A percentile compares a stretch with the other conserved stretches of the same genome.
Evolutionary conservation across 2,113 vertebrate species (phyloP).

Genomic region (Oryzias javanicus): DNA sequence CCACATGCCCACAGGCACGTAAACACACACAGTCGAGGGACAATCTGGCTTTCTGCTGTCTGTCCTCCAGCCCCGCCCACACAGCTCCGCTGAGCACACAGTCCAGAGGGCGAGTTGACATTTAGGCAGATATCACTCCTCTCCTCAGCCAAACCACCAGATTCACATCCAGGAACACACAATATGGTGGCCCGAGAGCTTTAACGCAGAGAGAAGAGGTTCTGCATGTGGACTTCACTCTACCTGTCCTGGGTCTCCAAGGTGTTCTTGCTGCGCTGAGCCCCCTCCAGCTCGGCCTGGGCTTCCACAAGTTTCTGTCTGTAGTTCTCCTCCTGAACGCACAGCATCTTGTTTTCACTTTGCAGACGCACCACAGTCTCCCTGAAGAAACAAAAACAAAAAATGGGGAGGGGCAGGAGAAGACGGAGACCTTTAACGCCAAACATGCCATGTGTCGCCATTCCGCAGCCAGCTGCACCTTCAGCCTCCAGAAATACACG

Average conservation of each 20-base stretch:
- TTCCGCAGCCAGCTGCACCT: conserved; percentile 5
- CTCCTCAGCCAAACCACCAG: conserved; percentile 51
- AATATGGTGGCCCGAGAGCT: conserved; percentile 41
- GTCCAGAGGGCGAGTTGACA: conserved; percentile 74
- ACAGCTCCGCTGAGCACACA: conserved; percentile 59
- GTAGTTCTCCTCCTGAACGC: conserved; percentile 83
- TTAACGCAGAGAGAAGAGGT: no score
- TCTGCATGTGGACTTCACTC: not conserved
- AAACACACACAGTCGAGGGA: conserved; percentile 50
- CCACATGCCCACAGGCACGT: conserved; percentile 66
- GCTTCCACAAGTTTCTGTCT: conserved; percentile 76
- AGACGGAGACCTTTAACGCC: conserved; percentile 14
- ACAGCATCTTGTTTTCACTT: conserved; percentile 87
- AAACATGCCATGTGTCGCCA: conserved; percentile 35
- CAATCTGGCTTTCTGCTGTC: conserved; percentile 73
- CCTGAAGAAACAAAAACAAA: conserved; percentile 57
- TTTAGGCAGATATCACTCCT: conserved; percentile 68
- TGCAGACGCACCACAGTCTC: conserved; percentile 85
- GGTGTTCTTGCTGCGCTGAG: conserved; percentile 79
- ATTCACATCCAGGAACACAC: conserved; percentile 54
- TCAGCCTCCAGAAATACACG: conserved; percentile 38
- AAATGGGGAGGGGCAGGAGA: not conserved
- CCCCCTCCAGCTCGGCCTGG: conserved; percentile 82
- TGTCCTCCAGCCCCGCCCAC: conserved; percentile 67
- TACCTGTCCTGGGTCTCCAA: conserved; percentile 86